Evolutionary conservation across 2,113 vertebrate species (phyloP).

Genomic region (Sterrhoptilus dennistouni): DNA sequence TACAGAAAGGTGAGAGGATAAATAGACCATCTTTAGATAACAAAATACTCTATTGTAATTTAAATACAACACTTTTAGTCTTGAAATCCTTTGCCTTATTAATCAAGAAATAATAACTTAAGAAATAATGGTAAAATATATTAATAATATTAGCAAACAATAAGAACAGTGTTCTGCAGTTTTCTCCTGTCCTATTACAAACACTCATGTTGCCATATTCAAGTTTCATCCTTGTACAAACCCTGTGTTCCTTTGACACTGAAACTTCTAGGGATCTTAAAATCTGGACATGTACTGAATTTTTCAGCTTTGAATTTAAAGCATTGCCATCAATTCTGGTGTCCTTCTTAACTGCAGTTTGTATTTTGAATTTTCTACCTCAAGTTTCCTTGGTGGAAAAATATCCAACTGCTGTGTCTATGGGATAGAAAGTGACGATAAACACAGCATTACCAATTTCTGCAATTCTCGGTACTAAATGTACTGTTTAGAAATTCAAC

Average conservation of each 20-base stretch:
- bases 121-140: neutral
- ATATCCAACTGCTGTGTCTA: neutral
- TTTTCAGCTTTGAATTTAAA: neutral
- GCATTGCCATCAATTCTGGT: neutral
- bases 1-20: neutral
- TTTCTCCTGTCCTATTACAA: neutral
- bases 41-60: slow-evolving; percentile 32
- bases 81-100: neutral
- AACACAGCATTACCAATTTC: neutral
- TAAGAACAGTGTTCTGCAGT: neutral
- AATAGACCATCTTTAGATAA: slow-evolving; percentile 39
- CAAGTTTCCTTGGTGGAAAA: neutral
- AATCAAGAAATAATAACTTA: neutral
- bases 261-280: neutral
- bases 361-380: neutral
- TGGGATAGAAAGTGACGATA: neutral
- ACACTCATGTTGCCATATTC: neutral
- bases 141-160: neutral
- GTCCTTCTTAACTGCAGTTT: neutral
- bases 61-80: slow-evolving; percentile 9
- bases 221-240: neutral
- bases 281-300: neutral
- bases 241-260: neutral
- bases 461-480: neutral
- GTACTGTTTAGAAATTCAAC: neutral